Conservation (phyloP, 2,888 invertebrate species). For the Drosophila robusta region DNA sequence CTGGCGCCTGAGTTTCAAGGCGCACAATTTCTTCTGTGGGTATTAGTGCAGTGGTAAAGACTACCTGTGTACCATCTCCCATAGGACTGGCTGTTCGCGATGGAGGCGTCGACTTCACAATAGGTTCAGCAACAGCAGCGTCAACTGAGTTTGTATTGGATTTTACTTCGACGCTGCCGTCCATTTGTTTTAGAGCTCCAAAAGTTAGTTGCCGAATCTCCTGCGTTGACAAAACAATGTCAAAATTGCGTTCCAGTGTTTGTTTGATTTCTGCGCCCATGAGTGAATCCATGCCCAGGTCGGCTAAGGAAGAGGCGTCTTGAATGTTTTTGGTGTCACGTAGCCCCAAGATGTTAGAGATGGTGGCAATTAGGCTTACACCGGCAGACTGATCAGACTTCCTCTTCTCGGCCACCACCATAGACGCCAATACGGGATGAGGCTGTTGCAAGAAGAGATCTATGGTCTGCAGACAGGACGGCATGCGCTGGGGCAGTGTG, state of each 20-base stretch:
- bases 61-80: slow-evolving; percentile 86
- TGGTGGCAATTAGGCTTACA: slow-evolving; percentile 90
- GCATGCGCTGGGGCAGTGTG: slow-evolving; percentile 97
- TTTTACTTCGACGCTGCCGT: slow-evolving; percentile 73
- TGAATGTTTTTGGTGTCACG: slow-evolving; percentile 93
- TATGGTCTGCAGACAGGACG: slow-evolving; percentile 95
- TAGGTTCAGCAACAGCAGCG: slow-evolving; percentile 17
- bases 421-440: slow-evolving; percentile 91
- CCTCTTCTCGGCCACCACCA: slow-evolving; percentile 95
- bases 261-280: slow-evolving; percentile 99
- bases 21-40: slow-evolving; percentile 90
- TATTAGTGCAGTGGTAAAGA: slow-evolving; percentile 89
- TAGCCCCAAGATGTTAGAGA: slow-evolving; percentile 95
- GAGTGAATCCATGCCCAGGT: slow-evolving; percentile 98
- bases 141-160: slow-evolving; percentile 20
- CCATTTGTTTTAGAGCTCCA: slow-evolving; percentile 88
- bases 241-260: slow-evolving; percentile 96
- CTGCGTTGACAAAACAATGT: slow-evolving; percentile 94
- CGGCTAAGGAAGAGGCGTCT: slow-evolving; percentile 92
- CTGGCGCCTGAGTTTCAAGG: slow-evolving; percentile 86
- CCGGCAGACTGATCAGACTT: slow-evolving; percentile 87
- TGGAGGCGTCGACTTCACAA: slow-evolving; percentile 36
- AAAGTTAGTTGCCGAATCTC: slow-evolving; percentile 95
- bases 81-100: slow-evolving; percentile 81
- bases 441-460: slow-evolving; percentile 96